phyloP scores from a whole-genome alignment of 2,888 invertebrate species.

The Neria commutata region DNA sequence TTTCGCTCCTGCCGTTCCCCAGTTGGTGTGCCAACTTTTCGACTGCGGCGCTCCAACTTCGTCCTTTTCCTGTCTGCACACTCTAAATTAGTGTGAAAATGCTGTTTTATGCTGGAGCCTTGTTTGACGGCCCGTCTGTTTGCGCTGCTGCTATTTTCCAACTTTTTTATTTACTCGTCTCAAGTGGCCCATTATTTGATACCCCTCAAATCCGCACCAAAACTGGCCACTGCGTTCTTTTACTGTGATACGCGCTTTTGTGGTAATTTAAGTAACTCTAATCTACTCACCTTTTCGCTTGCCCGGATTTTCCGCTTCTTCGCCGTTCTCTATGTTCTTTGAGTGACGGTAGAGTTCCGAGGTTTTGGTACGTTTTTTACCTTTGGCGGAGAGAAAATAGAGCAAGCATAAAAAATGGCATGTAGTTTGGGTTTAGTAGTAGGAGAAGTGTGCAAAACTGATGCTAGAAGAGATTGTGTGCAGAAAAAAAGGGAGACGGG shows the following conservation, averaged over 20 bases:
- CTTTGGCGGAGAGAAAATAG: constrained; percentile 35
- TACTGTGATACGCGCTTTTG: neutral
- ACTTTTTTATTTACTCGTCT: constrained; percentile 40
- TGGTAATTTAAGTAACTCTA: constrained; percentile 39
- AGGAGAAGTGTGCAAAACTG: constrained; percentile 19
- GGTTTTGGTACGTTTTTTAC: constrained; percentile 59
- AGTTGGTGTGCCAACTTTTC: constrained; percentile 30
- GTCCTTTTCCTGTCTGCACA: constrained; percentile 15
- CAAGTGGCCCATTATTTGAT: constrained; percentile 48
- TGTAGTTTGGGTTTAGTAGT: constrained; percentile 14
- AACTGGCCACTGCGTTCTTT: neutral
- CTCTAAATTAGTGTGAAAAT: constrained; percentile 52
- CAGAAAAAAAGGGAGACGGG: neutral
- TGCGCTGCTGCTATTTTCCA: constrained; percentile 14
- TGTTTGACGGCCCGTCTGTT: neutral
- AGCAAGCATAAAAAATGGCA: constrained; percentile 1
- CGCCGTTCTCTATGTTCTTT: constrained; percentile 55
- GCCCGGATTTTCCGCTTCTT: constrained; percentile 61
- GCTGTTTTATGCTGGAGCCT: constrained; percentile 16
- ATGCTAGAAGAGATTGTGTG: neutral
- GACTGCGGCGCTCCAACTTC: constrained; percentile 1
- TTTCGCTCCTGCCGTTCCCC: neutral
- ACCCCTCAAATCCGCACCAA: neutral
- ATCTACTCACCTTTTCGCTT: constrained; percentile 61
- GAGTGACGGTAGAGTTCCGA: constrained; percentile 59